phyloP scores from a whole-genome alignment of 53 echinoderm and acorn worm genomes.

The Holothuria scabra region DNA sequence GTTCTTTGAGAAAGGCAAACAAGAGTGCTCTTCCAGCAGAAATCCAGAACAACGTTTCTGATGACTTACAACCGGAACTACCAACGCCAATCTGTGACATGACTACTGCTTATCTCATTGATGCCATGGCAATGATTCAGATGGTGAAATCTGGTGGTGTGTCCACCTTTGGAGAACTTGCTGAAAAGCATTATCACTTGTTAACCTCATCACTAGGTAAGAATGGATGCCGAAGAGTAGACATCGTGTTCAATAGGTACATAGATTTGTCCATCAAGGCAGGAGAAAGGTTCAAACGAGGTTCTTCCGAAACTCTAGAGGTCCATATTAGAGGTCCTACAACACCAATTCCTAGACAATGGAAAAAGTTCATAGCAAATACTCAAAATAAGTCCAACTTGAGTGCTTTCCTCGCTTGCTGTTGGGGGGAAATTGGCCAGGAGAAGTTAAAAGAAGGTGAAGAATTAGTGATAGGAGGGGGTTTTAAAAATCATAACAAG shows the following conservation, averaged over 20 bases:
- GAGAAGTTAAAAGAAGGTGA: conserved; percentile 3
- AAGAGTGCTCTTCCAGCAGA: background rate
- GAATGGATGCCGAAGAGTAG: conserved; percentile 21
- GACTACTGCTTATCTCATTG: conserved; percentile 30
- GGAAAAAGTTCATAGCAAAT: conserved; percentile 13
- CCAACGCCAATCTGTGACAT: conserved; percentile 4
- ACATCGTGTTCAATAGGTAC: background rate
- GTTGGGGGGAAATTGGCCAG: background rate
- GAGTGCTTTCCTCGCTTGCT: background rate
- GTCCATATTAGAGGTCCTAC: background rate
- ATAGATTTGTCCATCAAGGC: conserved; percentile 1
- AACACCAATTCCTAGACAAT: conserved; percentile 23
- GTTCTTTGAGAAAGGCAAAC: background rate
- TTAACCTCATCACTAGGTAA: background rate
- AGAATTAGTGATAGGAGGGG: too few relatives aligned
- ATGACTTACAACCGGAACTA: background rate
- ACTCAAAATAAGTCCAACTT: conserved; percentile 1
- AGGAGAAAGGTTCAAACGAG: background rate
- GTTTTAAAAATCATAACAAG: background rate
- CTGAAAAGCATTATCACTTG: background rate
- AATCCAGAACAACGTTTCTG: background rate
- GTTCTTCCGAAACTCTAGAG: conserved; percentile 7
- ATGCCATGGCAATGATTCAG: conserved; percentile 20
- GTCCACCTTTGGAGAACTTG: conserved; percentile 31
- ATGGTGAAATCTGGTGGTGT: conserved; percentile 20